Percentiles rank a stretch among this genome's conserved stretches.
Evolutionary conservation across 1,140 invertebrate species (phyloP).

Genomic region (Eubasilissa regina): DNA sequence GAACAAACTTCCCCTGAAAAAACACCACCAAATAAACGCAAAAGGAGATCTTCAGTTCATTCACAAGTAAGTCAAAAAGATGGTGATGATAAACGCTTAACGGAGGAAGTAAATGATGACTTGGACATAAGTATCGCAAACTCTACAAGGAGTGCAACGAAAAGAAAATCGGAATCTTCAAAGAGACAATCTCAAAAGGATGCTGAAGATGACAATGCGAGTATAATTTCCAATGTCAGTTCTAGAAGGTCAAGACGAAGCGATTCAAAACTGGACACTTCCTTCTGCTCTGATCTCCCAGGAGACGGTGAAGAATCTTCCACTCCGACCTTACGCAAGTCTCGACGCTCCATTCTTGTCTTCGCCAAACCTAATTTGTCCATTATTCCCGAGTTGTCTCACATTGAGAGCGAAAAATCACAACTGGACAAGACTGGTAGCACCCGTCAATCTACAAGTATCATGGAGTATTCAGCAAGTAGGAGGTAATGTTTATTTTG

Average conservation of each 20-base stretch:
- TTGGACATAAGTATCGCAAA: conserved; percentile 38
- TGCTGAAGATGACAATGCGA: conserved; percentile 38
- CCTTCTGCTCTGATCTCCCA: conserved; percentile 43
- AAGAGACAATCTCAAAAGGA: background rate
- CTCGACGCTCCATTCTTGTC: conserved; percentile 63
- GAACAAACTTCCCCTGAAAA: background rate
- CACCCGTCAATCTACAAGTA: conserved; percentile 14
- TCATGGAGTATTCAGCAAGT: conserved; percentile 35
- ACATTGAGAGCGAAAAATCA: conserved; percentile 60
- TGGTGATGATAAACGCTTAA: background rate
- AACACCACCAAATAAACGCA: conserved; percentile 27
- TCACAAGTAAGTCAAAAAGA: background rate
- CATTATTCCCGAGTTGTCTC: conserved; percentile 67
- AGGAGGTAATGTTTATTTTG: conserved; percentile 39
- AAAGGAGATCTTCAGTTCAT: conserved; percentile 25
- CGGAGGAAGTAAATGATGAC: conserved; percentile 8
- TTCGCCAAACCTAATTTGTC: conserved; percentile 66
- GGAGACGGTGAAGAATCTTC: conserved; percentile 60
- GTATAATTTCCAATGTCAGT: conserved; percentile 46
- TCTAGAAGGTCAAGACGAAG: conserved; percentile 44
- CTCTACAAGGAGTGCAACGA: conserved; percentile 45
- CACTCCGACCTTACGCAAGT: conserved; percentile 62
- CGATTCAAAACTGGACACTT: conserved; percentile 43
- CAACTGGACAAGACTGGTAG: conserved; percentile 31
- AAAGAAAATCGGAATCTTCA: conserved; percentile 21